Base-by-base conservation (phyloP, 2,888 invertebrate genomes). In the Taenaris catops region DNA sequence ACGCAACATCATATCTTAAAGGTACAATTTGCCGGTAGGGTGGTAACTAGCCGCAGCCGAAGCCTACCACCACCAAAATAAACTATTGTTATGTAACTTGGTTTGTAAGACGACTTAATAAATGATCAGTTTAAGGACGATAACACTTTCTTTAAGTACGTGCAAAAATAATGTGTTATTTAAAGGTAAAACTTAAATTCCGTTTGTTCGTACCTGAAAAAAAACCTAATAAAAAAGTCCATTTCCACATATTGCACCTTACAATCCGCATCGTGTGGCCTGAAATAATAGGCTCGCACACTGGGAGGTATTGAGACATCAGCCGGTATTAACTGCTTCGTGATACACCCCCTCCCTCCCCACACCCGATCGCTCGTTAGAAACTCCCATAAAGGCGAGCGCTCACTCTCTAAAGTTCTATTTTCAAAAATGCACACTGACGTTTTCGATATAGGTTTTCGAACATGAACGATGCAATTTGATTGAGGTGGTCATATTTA, bases 251-350 rank as follows among this genome's bases (percentile, higher is more conserved):
- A 34, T 1, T 5, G n/a, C 14, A 37, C 50, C 35, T 32, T 37
- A 34, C 54, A 62, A 58, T 58, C 55, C 62, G 54, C 76, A 53
- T 73, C 80, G 81, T 86, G 83, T 80, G 83, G 64, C 73, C 70
- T 72, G 76, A 83, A 84, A 86, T 86, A 87, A 84, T 84, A 86
- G 84, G 79, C 79, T 71, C 59, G 67, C 81, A 72, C 78, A 72
- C 78, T 83, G 87, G 86, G 87, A 84, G 87, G 87, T 75, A 87
- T 87, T 87, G 86, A 87, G 87, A 87, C 87, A 86, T 87, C 87
- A 86, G 73, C 47, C 63, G 55, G 72, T 69, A 76, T 73, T 75
- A 76, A 57, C 58, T 56, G 53, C 57, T 51, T 60, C 60, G 55
- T 55, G 58, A 57, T 50, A 42, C 53, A 42, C 34, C 33, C 32